Conservation (phyloP, 2,797 vertebrate genomes). For the Ciconia nigra region DNA sequence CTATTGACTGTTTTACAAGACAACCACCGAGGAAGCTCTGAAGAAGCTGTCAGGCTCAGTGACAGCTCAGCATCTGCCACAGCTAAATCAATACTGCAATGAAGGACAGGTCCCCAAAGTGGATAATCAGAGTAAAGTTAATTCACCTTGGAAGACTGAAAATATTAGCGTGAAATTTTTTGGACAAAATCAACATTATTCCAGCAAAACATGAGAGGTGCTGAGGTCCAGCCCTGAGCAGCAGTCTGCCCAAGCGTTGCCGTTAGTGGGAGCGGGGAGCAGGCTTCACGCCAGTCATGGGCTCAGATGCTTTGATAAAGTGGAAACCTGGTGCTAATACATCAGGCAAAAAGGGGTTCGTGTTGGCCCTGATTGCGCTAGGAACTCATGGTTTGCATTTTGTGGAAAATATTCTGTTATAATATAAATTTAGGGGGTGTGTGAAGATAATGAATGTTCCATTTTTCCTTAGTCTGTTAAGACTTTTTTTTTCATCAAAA, state of each 20-base stretch:
- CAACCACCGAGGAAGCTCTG: background rate
- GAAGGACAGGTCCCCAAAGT: background rate
- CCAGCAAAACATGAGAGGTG: background rate
- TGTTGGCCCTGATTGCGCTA: too few species aligned
- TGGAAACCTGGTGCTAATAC: background rate
- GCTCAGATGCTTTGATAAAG: background rate
- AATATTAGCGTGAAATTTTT: background rate
- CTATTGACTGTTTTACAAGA: background rate
- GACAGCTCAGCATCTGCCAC: conserved; percentile 41
- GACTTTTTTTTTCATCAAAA: background rate
- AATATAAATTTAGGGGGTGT: background rate
- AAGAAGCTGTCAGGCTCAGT: background rate
- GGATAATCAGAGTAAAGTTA: background rate
- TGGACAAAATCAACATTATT: background rate
- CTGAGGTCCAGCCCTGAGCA: background rate
- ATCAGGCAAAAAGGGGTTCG: background rate
- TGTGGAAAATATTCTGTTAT: background rate
- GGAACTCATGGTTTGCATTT: background rate
- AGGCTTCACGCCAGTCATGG: background rate
- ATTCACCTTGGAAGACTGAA: conserved; percentile 4
- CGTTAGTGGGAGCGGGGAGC: background rate
- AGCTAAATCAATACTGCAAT: background rate
- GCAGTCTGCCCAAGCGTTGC: background rate
- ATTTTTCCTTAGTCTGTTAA: background rate
- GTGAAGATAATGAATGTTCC: background rate